phyloP scores from a whole-genome alignment of 2,797 vertebrate genomes.

The Urocyon cinereoargenteus region DNA sequence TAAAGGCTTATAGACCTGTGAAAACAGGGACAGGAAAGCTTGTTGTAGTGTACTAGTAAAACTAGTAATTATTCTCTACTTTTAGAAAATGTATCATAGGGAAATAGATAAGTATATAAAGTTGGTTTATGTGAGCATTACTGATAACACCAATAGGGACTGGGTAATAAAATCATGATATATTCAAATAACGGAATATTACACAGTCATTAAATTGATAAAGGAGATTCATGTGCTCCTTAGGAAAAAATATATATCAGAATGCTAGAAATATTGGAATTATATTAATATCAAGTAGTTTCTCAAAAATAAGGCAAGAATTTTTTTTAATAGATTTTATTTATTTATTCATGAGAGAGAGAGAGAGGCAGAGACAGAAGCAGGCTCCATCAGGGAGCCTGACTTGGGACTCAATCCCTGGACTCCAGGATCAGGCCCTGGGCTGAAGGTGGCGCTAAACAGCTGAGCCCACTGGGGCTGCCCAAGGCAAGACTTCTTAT shows the following conservation, averaged over 20 bases:
- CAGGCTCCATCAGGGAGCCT: no score
- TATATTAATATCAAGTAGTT: slow-evolving; percentile 19
- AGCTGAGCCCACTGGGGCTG: no score
- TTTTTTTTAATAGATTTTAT: neutral
- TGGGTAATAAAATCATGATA: slow-evolving; percentile 32
- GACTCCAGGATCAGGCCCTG: no score
- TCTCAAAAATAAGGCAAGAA: slow-evolving; percentile 16
- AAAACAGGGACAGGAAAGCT: neutral
- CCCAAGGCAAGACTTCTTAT: neutral
- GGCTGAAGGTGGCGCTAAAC: no score
- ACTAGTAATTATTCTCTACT: slow-evolving; percentile 2
- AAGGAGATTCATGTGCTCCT: neutral
- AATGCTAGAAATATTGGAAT: slow-evolving; percentile 18
- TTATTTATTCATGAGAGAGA: no score
- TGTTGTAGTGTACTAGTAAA: neutral
- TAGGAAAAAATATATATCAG: neutral
- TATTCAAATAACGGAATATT: neutral
- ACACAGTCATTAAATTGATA: neutral
- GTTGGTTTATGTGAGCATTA: neutral
- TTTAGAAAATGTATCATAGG: neutral
- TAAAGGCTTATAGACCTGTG: neutral
- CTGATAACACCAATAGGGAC: neutral
- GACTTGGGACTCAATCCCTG: no score
- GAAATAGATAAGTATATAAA: slow-evolving; percentile 3
- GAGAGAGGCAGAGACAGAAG: no score